These are phyloP conservation scores for Channa maculata DNA, from an alignment of 2,113 vertebrate genomes.

Conservation along the genomic window DNA sequence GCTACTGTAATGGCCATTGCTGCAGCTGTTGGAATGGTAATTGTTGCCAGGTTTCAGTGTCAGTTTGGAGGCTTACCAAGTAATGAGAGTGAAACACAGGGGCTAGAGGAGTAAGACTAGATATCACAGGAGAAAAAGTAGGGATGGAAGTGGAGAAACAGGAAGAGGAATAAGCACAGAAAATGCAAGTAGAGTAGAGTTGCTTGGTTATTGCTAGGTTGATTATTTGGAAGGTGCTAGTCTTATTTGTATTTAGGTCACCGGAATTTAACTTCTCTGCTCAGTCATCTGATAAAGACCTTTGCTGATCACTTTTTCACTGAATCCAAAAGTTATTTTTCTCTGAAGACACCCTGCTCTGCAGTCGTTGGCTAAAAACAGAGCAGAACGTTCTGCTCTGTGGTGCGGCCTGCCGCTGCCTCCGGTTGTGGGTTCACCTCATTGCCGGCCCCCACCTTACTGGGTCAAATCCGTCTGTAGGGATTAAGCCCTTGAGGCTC, in stretches of 20 bases:
- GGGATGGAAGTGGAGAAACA: constrained; percentile 24
- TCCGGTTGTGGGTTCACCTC: constrained; percentile 75
- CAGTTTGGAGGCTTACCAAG: constrained; percentile 53
- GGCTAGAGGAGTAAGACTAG: constrained; percentile 28
- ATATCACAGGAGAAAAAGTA: constrained; percentile 14
- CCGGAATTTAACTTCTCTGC: not conserved
- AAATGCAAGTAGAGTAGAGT: constrained; percentile 5
- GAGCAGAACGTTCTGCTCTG: constrained; percentile 77
- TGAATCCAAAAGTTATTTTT: constrained; percentile 49
- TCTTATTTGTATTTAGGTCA: constrained; percentile 15
- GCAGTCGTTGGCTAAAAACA: constrained; percentile 66
- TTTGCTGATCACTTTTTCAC: constrained; percentile 26
- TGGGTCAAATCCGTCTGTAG: constrained; percentile 73
- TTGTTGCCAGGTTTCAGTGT: constrained; percentile 73
- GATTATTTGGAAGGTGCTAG: not conserved
- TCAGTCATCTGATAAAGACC: constrained; percentile 12
- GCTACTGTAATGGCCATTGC: constrained; percentile 64
- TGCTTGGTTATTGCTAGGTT: constrained; percentile 12
- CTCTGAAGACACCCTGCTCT: constrained; percentile 30
- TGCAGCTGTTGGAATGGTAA: constrained; percentile 75
- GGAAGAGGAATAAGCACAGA: constrained; percentile 1
- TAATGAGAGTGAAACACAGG: constrained; percentile 36
- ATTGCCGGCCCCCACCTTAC: constrained; percentile 66
- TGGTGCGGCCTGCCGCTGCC: constrained; percentile 56
- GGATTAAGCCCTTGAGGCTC: constrained; percentile 64